Evolutionary conservation across 2,888 invertebrate genomes (phyloP), one percentile per base, ranked within the genome.

Genomic region (Sminthurinus aureus): DNA sequence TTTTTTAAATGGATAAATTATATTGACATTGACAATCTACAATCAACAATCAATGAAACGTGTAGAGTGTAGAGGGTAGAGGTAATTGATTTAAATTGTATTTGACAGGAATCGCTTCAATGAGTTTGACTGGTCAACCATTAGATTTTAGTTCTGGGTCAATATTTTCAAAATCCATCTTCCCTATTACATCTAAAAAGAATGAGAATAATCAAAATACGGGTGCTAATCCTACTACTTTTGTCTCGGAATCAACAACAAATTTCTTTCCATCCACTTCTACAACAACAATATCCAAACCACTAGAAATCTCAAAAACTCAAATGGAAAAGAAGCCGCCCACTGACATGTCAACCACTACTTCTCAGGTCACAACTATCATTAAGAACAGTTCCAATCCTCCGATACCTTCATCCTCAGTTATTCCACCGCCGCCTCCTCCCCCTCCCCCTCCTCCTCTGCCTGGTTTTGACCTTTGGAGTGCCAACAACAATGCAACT

Each of bases 41-140:
- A n/a, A n/a, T n/a, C n/a, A n/a, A n/a, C n/a, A n/a, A n/a, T n/a
- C n/a, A n/a, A n/a, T n/a, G n/a, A n/a, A n/a, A n/a, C n/a, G n/a
- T n/a, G n/a, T n/a, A n/a, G n/a, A n/a, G n/a, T n/a, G n/a, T n/a
- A n/a, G n/a, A n/a, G n/a, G n/a, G n/a, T n/a, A n/a, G n/a, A n/a
- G n/a, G n/a, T n/a, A n/a, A n/a, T n/a, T n/a, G n/a, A n/a, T n/a
- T n/a, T n/a, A n/a, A n/a, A n/a, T n/a, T n/a, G n/a, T n/a, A n/a
- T n/a, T 66, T n/a, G n/a, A 50, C 64, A 88, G 88, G 88, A 18
- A 85, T 88, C 71, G 86, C 86, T 3, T 86, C 82, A 24, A 51
- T 79, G 13, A 79, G 22, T 79, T 79, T 83, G 84, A 71, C 79
- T n/a, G 67, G 69, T 8, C 69, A 79, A 22, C 50, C 67, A 18